phyloP scores from a whole-genome alignment of 2,888 invertebrate species.

The Prosapia bicincta region DNA sequence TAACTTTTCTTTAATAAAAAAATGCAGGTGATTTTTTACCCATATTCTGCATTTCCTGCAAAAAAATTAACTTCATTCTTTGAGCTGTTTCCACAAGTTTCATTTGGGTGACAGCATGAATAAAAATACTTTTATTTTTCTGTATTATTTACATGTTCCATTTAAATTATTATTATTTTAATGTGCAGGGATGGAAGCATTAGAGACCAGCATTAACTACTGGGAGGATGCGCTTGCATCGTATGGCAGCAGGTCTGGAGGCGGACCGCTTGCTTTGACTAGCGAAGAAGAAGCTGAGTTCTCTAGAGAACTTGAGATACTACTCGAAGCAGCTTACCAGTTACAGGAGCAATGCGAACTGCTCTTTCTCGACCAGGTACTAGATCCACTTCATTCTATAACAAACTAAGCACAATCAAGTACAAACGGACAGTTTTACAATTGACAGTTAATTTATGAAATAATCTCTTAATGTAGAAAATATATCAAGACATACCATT shows the following conservation, averaged over 20 bases:
- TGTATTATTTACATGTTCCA: too few relatives aligned
- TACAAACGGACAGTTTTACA: neutral
- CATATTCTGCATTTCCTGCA: too few relatives aligned
- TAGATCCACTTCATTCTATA: neutral
- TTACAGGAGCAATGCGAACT: conserved; percentile 72
- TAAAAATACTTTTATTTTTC: too few relatives aligned
- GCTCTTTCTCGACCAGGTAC: conserved; percentile 70
- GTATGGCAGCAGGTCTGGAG: conserved; percentile 59
- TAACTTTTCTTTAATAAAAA: too few relatives aligned
- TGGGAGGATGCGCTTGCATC: conserved; percentile 93
- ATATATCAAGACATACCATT: too few relatives aligned
- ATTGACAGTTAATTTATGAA: too few relatives aligned
- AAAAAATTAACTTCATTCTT: too few relatives aligned
- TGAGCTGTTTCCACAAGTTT: too few relatives aligned
- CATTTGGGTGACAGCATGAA: too few relatives aligned
- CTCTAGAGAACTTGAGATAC: conserved; percentile 72
- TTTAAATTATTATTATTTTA: too few relatives aligned
- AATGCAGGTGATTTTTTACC: too few relatives aligned
- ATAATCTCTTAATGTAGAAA: too few relatives aligned
- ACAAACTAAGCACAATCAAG: neutral
- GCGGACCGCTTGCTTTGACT: conserved; percentile 66
- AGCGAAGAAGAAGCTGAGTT: conserved; percentile 89
- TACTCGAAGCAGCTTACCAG: conserved; percentile 56
- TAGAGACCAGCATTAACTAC: conserved; percentile 86
- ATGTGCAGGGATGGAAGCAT: conserved; percentile 91